A percentile compares a stretch with the other conserved stretches of the same genome.
These are phyloP conservation scores for Lepilemur septentrionalis DNA, from an alignment of 2,797 vertebrate genomes.

Conservation along the genomic window DNA sequence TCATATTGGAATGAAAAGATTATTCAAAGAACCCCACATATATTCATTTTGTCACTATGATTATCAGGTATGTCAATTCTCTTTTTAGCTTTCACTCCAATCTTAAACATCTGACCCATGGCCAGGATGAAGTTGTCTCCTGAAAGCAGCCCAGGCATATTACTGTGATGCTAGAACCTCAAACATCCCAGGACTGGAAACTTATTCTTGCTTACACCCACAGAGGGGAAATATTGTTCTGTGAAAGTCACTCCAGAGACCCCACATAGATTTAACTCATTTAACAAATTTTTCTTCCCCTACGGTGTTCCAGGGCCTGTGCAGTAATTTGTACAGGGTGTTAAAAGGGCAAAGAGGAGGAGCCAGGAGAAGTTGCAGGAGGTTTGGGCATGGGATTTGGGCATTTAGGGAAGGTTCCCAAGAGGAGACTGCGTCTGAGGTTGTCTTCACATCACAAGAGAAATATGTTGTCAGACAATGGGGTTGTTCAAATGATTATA, in stretches of 20 bases:
- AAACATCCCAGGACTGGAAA: background rate
- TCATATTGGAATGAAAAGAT: background rate
- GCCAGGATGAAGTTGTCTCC: background rate
- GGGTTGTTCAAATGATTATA: background rate
- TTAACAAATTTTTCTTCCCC: background rate
- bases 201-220: background rate
- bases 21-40: conserved; percentile 13
- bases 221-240: background rate
- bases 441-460: background rate
- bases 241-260: background rate
- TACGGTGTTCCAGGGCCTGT: background rate
- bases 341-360: background rate
- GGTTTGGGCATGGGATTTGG: background rate
- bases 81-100: background rate
- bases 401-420: background rate
- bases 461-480: background rate
- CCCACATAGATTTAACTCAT: background rate
- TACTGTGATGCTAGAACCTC: background rate
- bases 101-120: background rate
- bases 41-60: conserved; percentile 10
- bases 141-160: background rate
- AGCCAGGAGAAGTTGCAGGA: background rate
- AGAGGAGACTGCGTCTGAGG: background rate
- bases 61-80: background rate
- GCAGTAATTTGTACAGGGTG: rapidly evolving